These are phyloP conservation scores for Leptinotarsa haldemani DNA, from an alignment of 2,888 invertebrate species.

Conservation along the genomic window DNA sequence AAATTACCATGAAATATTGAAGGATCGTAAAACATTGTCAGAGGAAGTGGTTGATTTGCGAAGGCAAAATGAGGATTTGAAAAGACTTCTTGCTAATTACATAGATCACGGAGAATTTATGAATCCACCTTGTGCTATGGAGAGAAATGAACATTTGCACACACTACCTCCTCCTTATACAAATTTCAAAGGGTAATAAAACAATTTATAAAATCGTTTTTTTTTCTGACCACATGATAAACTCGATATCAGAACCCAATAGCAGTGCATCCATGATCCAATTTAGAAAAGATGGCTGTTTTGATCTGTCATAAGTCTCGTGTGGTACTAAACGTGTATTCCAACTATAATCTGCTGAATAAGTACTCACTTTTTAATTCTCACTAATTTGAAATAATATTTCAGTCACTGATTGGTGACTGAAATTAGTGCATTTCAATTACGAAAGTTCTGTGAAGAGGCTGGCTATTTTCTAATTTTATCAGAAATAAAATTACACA, in stretches of 20 bases:
- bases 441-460: too few relatives aligned
- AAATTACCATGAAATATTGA: slow-evolving; percentile 74
- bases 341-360: too few relatives aligned
- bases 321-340: too few relatives aligned
- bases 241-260: background rate
- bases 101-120: slow-evolving; percentile 54
- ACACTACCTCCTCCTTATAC: slow-evolving; percentile 6
- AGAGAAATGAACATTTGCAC: background rate
- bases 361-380: too few relatives aligned
- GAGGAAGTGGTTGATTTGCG: slow-evolving; percentile 74
- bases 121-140: slow-evolving; percentile 52
- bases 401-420: too few relatives aligned
- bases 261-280: too few relatives aligned
- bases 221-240: background rate
- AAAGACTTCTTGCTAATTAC: slow-evolving; percentile 74
- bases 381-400: too few relatives aligned
- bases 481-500: too few relatives aligned
- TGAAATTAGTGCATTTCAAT: too few relatives aligned
- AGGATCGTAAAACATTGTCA: slow-evolving; percentile 76
- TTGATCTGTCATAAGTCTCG: too few relatives aligned
- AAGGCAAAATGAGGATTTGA: slow-evolving; percentile 76
- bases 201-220: background rate
- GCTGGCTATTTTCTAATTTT: too few relatives aligned
- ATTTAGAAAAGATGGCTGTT: too few relatives aligned
- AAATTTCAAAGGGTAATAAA: slow-evolving; percentile 17